Conservation (phyloP, 1,140 invertebrate genomes). For the Hesperophylax magnus region DNA sequence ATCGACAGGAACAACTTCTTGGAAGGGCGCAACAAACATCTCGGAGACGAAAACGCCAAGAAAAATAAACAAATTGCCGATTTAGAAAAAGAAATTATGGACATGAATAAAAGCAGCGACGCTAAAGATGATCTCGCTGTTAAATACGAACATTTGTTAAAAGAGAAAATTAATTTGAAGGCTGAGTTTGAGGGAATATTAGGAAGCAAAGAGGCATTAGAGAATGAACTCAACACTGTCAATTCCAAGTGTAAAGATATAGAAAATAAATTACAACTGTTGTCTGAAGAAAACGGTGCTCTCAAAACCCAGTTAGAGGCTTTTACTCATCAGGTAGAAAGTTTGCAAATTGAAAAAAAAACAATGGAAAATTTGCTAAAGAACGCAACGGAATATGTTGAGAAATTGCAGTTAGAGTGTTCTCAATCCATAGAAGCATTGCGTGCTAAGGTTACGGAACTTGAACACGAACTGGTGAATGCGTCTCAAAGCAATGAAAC, state of each 20-base stretch:
- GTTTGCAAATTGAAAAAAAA: conserved; percentile 26
- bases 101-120: conserved; percentile 55
- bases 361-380: conserved; percentile 24
- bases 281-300: conserved; percentile 44
- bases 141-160: conserved; percentile 28
- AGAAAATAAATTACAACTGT: conserved; percentile 27
- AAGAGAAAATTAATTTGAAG: conserved; percentile 59
- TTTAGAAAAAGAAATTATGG: conserved; percentile 63
- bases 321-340: conserved; percentile 18
- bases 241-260: conserved; percentile 39
- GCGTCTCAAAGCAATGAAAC: conserved; percentile 19
- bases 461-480: conserved; percentile 37
- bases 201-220: conserved; percentile 46
- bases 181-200: conserved; percentile 55
- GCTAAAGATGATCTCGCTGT: conserved; percentile 50
- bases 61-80: conserved; percentile 64
- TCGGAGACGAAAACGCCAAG: conserved; percentile 66
- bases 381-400: neutral
- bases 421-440: conserved; percentile 28
- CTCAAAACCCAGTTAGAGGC: conserved; percentile 45
- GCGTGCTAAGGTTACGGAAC: conserved; percentile 22
- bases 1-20: conserved; percentile 69
- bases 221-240: conserved; percentile 46
- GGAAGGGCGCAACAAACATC: conserved; percentile 64
- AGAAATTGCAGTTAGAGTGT: conserved; percentile 33